phyloP scores from a whole-genome alignment of 2,888 invertebrate species.

The Tenthredo mesomela region DNA sequence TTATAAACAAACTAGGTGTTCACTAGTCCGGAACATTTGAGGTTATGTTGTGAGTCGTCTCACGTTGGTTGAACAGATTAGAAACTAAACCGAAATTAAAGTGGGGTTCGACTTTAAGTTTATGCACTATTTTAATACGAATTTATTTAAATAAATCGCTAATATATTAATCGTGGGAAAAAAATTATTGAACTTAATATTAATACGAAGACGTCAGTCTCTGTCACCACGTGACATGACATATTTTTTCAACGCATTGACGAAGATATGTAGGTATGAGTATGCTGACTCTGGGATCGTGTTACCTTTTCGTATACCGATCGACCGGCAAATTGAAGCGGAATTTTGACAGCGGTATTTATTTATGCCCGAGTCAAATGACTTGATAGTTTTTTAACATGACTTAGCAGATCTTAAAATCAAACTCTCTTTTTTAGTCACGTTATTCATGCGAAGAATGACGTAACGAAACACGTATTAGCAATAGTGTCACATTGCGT shows the following conservation, averaged over 20 bases:
- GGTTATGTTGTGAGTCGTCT: not conserved
- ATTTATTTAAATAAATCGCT: not conserved
- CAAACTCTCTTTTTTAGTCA: not conserved
- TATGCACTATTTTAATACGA: not conserved
- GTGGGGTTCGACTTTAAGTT: not conserved
- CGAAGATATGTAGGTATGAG: too few relatives aligned
- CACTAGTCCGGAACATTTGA: not conserved
- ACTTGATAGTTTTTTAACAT: not conserved
- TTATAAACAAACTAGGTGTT: slow-evolving; percentile 18
- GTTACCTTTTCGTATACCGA: not conserved
- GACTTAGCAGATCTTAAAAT: not conserved
- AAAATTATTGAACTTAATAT: not conserved
- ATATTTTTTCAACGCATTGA: not conserved
- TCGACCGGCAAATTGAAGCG: not conserved
- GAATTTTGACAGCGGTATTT: slow-evolving; percentile 10
- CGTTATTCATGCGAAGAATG: not conserved
- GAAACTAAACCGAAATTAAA: not conserved
- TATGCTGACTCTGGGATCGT: too few relatives aligned
- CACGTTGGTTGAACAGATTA: not conserved
- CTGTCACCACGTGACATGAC: not conserved
- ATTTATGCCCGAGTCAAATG: not conserved
- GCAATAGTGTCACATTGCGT: not conserved
- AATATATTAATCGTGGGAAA: not conserved
- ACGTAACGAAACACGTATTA: not conserved
- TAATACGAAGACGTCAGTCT: not conserved